These are phyloP conservation scores for Drepana arcuata DNA, from an alignment of 1,140 invertebrate species.

Conservation along the genomic window DNA sequence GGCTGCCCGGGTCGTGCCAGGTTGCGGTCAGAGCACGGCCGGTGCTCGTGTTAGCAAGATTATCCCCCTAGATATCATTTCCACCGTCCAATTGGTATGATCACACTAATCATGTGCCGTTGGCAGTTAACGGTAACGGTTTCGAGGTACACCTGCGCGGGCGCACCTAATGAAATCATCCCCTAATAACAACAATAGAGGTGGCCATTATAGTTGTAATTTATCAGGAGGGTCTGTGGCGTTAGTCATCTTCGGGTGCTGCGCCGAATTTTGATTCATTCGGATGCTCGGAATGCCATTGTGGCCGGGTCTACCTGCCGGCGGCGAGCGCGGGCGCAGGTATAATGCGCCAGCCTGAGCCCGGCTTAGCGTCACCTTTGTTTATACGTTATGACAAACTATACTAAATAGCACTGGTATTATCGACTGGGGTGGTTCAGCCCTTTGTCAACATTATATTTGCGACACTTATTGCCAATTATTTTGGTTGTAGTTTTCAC, in stretches of 20 bases:
- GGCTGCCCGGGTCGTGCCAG: neutral
- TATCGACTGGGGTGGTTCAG: conserved; percentile 36
- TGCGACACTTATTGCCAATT: conserved; percentile 7
- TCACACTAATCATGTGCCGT: conserved; percentile 27
- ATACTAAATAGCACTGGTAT: conserved; percentile 34
- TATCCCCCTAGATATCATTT: too few species aligned
- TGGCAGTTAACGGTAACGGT: conserved; percentile 27
- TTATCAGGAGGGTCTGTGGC: conserved; percentile 32
- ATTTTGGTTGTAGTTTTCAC: too few species aligned
- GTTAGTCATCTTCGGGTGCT: conserved; percentile 26
- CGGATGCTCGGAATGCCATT: conserved; percentile 62
- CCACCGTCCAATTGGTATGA: too few species aligned
- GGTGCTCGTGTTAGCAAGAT: too few species aligned
- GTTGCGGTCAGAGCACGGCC: too few species aligned
- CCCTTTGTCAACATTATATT: conserved; percentile 13
- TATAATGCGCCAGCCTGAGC: conserved; percentile 11
- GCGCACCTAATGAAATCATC: conserved; percentile 48
- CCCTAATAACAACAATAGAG: conserved; percentile 42
- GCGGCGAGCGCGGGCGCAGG: conserved; percentile 25
- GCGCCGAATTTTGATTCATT: conserved; percentile 58
- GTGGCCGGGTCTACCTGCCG: conserved; percentile 45
- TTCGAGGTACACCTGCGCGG: conserved; percentile 27
- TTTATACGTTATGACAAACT: conserved; percentile 58
- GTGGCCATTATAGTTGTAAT: conserved; percentile 50
- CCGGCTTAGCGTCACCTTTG: conserved; percentile 22